Evolutionary conservation across 1,140 invertebrate species (phyloP), one percentile per base, ranked within the genome.

Genomic region (Ceratina calcarata): DNA sequence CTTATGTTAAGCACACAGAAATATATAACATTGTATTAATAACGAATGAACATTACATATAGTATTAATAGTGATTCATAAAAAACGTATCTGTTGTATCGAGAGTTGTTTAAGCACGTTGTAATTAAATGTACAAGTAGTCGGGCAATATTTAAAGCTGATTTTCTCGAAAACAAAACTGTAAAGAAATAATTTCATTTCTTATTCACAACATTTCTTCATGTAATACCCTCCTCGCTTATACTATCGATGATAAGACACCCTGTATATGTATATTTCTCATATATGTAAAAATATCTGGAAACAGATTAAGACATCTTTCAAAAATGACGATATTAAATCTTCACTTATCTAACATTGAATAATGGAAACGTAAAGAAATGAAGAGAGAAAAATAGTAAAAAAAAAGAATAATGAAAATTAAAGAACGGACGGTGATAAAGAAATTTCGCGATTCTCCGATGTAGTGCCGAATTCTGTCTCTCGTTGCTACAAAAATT

Each of bases 401-500:
- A 60, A 60, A 85, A 24, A 60, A 53, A 67, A 32, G 24, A 65
- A 61, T n/a, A 74, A 49, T 2, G 45, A 68, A 61, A 73, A 22
- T 78, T 58, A 80, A 80, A 57, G 65, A 67, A 64, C 70, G 69
- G 62, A 64, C 70, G 69, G 62, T 83, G 64, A 49, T 72, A 53
- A 57, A 84, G 45, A 45, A 22, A 84, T 55, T 62, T 51, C 70
- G 78, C 55, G 55, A 66, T 22, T 58, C 24, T 32, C n/a, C 37
- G 24, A 67, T 45, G n/a, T 16, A 49, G 24, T 64, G 49, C 72
- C 32, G 45, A 64, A 53, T 72, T 68, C 51, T 68, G 24, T 80
- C 57, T 76, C 65, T 68, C 64, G 57, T 20, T 67, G 20, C 13
- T 67, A 18, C 15, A 8, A 37, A 24, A 20, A 12, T 70, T 49